Conservation (phyloP, 2,888 invertebrate genomes). For the Drosophila hawaiiensis region DNA sequence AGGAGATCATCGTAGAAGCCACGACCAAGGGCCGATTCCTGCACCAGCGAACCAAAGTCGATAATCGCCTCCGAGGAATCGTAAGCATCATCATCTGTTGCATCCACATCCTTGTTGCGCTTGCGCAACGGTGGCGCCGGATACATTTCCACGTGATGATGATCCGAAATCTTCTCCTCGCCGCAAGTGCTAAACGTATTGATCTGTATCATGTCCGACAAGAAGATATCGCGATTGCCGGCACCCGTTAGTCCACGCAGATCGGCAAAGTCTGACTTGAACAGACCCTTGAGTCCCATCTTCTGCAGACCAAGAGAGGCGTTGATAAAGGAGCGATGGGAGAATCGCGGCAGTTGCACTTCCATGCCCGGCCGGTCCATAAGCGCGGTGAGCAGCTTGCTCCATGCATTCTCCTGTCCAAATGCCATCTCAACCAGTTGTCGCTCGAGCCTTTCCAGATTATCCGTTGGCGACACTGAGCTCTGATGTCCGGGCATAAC, state of each 20-base stretch:
- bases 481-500: constrained; percentile 95
- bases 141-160: constrained; percentile 93
- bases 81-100: constrained; percentile 69
- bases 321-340: constrained; percentile 93
- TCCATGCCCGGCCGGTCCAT: constrained; percentile 92
- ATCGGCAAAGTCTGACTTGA: constrained; percentile 91
- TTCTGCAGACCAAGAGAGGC: constrained; percentile 91
- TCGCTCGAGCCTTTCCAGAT: constrained; percentile 90
- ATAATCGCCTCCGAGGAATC: constrained; percentile 82
- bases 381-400: constrained; percentile 90
- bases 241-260: constrained; percentile 93
- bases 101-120: constrained; percentile 84
- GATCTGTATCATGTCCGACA: constrained; percentile 94
- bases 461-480: constrained; percentile 91
- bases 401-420: constrained; percentile 89
- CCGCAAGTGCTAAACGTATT: constrained; percentile 94
- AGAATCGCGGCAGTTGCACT: constrained; percentile 93
- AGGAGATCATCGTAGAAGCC: constrained; percentile 89
- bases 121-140: constrained; percentile 89
- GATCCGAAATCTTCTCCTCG: constrained; percentile 89
- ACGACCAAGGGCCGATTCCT: constrained; percentile 87
- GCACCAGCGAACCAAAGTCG: constrained; percentile 83
- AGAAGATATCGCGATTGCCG: constrained; percentile 90
- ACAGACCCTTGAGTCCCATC: constrained; percentile 93
- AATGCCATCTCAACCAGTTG: constrained; percentile 89